Percentiles rank a stretch among this genome's conserved stretches.
Conservation (phyloP, 2,888 invertebrate species). For the Mechanitis messenoides region DNA sequence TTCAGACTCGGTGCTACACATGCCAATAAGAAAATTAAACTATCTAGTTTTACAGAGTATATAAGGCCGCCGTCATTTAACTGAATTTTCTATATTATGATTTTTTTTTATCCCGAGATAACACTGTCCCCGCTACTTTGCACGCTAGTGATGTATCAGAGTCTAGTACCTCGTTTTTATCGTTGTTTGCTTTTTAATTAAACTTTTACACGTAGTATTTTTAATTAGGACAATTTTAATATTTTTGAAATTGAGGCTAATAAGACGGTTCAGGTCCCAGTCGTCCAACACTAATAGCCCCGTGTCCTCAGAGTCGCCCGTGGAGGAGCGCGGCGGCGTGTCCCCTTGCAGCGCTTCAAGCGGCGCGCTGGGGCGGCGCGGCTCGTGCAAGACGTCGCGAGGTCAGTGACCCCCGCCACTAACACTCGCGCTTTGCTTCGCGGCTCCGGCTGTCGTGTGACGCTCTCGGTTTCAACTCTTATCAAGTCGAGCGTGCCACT, state of each 20-base stretch:
- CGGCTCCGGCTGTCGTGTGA: neutral
- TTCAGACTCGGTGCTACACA: neutral
- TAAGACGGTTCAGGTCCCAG: no score
- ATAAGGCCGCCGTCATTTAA: neutral
- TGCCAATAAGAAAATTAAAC: neutral
- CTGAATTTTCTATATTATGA: neutral
- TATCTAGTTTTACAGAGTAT: neutral
- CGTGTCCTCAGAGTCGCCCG: constrained; percentile 78
- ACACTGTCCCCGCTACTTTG: neutral
- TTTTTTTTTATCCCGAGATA: neutral
- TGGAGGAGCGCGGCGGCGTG: constrained; percentile 84
- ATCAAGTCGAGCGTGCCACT: neutral
- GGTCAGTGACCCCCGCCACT: constrained; percentile 73
- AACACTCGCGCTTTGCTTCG: constrained; percentile 18
- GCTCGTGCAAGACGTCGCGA: constrained; percentile 92
- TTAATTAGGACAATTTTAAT: no score
- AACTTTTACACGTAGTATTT: no score
- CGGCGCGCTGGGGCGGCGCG: constrained; percentile 85
- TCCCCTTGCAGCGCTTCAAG: constrained; percentile 82
- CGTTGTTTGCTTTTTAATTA: no score
- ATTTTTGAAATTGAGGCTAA: no score
- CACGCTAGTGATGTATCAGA: neutral
- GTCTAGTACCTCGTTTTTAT: no score
- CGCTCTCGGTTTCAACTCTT: neutral
- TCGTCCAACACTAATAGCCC: no score